Evolutionary conservation across 2,888 invertebrate genomes (phyloP).

Genomic region (Agonopterix subpropinquella): DNA sequence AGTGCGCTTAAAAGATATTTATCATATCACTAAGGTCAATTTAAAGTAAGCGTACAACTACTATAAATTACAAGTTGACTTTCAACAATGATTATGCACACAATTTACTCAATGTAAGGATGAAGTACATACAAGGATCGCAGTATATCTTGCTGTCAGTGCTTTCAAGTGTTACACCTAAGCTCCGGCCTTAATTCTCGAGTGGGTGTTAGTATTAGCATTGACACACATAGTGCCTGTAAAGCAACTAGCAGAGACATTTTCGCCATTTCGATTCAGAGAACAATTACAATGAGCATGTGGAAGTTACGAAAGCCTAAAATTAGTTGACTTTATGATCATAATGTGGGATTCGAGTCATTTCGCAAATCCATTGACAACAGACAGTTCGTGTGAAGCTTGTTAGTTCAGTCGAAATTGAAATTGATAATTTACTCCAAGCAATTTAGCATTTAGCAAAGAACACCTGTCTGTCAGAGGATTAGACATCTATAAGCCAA

Average conservation of each 20-base stretch:
- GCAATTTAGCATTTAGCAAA: slow-evolving; percentile 1
- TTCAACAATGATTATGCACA: slow-evolving; percentile 5
- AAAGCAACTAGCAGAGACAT: slow-evolving; percentile 41
- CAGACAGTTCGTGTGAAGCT: neutral
- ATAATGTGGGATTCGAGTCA: slow-evolving; percentile 9
- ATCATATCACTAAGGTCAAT: no score
- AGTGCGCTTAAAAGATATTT: no score
- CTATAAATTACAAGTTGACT: slow-evolving; percentile 7
- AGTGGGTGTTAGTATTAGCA: slow-evolving; percentile 61
- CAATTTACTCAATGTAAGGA: slow-evolving; percentile 15
- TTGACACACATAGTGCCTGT: slow-evolving; percentile 56
- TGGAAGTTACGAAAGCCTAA: slow-evolving; percentile 28
- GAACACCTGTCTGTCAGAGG: slow-evolving; percentile 13
- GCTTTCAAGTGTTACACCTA: slow-evolving; percentile 40
- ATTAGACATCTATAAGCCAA: slow-evolving; percentile 17
- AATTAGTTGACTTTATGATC: slow-evolving; percentile 15
- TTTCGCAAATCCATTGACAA: slow-evolving; percentile 4
- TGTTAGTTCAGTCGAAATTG: neutral
- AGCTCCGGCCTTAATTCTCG: slow-evolving; percentile 44
- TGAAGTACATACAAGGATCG: slow-evolving; percentile 19
- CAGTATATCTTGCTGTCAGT: slow-evolving; percentile 36
- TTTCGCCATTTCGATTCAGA: slow-evolving; percentile 36
- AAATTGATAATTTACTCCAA: neutral
- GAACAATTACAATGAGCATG: slow-evolving; percentile 39
- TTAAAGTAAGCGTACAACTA: neutral